Base-by-base conservation (phyloP, 2,797 vertebrate species). In the Silurus aristotelis region DNA sequence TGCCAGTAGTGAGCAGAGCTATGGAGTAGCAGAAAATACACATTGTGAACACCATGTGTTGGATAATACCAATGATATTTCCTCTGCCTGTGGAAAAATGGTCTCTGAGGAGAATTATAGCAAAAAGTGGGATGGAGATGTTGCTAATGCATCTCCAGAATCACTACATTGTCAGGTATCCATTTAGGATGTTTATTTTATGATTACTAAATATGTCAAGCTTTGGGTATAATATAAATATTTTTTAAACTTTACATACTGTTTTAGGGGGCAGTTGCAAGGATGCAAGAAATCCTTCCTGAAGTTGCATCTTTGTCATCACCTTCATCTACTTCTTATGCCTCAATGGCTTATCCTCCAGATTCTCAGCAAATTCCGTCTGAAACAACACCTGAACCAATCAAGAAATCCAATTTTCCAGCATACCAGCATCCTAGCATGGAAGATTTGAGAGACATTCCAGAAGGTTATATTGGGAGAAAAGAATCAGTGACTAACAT, bases 401-500 rank as follows among this genome's bases (percentile, higher is more conserved):
- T 31, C 27, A 76, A 58, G n/a, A 17, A 31, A 56, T 58, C 73
- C 25, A 56, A 10, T 27, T 31, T 12, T 58, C 8, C 73, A 76
- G 15, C 17, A 52, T 19, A 12, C 25, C 55, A 76, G 27, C 15
- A 58, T 12, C 9, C 9, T 3, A 38, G 56, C 22, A 77, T 12
- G 27, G 27, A 38, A 6, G 31, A 20, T 0, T 0, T 38, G 20
- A 43, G 4, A n/a, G 66, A 48, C 2, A 6, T 55, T 83, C 6
- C 22, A 73, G 56, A 72, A 48, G 60, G 64, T 71, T 77, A 63
- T 75, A 19, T 17, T 3, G 83, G 83, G 70, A 83, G 81, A 13
- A 83, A 8, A n/a, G 66, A 67, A 20, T 43, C 27, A 46, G 63
- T 67, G 22, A 84, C 27, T 56, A 71, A 63, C 13, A n/a, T 0